Percentiles rank a stretch among this genome's conserved stretches.
Evolutionary conservation across 2,888 invertebrate species (phyloP).

Genomic region (Noctua comes): DNA sequence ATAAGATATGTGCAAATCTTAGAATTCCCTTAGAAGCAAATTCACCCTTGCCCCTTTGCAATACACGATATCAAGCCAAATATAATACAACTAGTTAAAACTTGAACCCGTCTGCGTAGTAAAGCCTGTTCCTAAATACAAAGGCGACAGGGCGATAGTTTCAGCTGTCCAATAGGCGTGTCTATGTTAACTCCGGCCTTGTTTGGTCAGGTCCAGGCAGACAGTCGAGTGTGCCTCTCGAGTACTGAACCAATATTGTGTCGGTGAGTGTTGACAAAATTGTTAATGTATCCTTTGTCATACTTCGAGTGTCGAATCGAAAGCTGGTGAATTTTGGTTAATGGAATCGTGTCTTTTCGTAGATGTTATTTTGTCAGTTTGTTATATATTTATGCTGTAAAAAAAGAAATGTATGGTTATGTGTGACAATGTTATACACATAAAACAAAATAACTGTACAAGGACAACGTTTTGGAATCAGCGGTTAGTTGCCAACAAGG

Average conservation of each 20-base stretch:
- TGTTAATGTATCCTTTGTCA: conserved; percentile 29
- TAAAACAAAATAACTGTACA: too few species aligned
- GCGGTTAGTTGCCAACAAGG: too few species aligned
- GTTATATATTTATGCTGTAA: background rate
- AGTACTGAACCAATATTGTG: conserved; percentile 48
- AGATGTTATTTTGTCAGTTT: background rate
- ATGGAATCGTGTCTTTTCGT: too few species aligned
- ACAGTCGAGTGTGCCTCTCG: conserved; percentile 25
- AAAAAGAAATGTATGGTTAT: too few species aligned
- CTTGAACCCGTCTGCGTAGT: background rate
- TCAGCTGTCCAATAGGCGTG: conserved; percentile 14
- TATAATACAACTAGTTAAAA: background rate
- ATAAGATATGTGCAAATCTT: too few species aligned
- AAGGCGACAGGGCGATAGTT: conserved; percentile 11
- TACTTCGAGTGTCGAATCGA: background rate
- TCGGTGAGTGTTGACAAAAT: conserved; percentile 21
- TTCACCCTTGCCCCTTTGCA: too few species aligned
- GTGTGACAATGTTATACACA: too few species aligned
- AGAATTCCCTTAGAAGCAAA: too few species aligned
- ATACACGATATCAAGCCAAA: too few species aligned
- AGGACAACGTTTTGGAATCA: too few species aligned
- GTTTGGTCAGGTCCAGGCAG: conserved; percentile 39
- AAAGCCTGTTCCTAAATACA: background rate
- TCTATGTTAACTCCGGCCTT: conserved; percentile 7
- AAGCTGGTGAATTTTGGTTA: background rate